Conservation (phyloP, 2,113 vertebrate species). For the Camelus dromedarius region DNA sequence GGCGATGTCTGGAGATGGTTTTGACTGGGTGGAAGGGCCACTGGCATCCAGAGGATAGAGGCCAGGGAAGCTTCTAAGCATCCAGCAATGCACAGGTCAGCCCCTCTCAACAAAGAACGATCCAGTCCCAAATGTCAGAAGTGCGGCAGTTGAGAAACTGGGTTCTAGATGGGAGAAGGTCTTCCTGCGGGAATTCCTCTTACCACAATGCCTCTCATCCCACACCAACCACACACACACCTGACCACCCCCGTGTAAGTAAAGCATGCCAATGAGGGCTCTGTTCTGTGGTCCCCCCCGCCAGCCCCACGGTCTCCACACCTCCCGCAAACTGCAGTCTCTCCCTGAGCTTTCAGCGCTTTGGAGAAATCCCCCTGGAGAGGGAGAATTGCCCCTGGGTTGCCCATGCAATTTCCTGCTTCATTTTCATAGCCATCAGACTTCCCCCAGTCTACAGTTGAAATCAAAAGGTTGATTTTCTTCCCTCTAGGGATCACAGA, state of each 20-base stretch:
- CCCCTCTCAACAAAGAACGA: background rate
- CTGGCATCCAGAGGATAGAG: background rate
- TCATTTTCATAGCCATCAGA: background rate
- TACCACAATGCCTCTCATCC: background rate
- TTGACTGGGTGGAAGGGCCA: background rate
- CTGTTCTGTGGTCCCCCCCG: background rate
- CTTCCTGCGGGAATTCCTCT: background rate
- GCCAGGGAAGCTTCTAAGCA: background rate
- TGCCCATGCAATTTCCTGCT: background rate
- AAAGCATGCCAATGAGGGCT: background rate
- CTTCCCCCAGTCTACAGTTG: background rate
- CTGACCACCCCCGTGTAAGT: background rate
- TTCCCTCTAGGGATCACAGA: background rate
- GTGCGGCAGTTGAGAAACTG: background rate
- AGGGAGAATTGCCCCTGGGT: background rate
- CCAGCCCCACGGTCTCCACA: background rate
- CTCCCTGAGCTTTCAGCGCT: background rate
- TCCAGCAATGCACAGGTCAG: background rate
- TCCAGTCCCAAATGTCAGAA: background rate
- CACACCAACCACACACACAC: background rate
- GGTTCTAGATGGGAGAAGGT: background rate
- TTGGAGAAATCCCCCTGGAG: background rate
- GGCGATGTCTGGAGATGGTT: background rate
- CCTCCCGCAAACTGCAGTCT: background rate
- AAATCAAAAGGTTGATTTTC: background rate